Conservation (phyloP, 2,113 vertebrate species). For the Ictalurus furcatus region DNA sequence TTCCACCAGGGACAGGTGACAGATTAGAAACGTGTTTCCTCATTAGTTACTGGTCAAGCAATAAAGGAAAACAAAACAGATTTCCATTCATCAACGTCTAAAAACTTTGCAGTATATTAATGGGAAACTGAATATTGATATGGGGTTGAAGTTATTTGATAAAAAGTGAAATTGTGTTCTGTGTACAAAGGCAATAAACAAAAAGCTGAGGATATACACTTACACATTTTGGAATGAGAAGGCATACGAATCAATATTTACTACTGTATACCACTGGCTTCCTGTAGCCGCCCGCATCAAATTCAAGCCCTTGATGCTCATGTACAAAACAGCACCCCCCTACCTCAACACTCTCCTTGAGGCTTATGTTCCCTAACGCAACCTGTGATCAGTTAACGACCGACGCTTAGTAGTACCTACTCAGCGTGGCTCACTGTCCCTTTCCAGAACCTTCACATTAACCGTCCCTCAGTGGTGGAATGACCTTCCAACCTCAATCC, state of each 20-base stretch:
- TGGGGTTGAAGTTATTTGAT: background rate
- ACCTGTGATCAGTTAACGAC: no score
- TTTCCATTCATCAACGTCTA: background rate
- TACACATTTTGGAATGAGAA: background rate
- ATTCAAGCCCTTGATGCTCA: no score
- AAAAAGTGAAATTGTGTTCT: background rate
- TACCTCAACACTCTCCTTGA: no score
- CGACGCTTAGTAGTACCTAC: no score
- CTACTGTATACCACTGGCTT: background rate
- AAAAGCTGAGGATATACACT: background rate
- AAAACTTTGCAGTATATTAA: background rate
- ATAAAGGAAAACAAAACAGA: background rate
- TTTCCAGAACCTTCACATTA: no score
- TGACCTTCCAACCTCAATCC: no score
- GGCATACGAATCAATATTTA: background rate
- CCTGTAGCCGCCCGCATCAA: no score
- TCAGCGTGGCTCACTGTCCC: no score
- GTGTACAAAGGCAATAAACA: background rate
- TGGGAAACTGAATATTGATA: background rate
- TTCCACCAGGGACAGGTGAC: constrained; percentile 23
- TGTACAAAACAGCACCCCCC: no score
- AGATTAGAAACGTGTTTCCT: constrained; percentile 9
- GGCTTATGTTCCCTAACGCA: no score
- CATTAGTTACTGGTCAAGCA: constrained; percentile 11
- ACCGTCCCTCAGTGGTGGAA: no score